Percentiles rank a stretch among this genome's conserved stretches.
Conservation (phyloP, 2,888 invertebrate species). For the Microctonus hyperodae region DNA sequence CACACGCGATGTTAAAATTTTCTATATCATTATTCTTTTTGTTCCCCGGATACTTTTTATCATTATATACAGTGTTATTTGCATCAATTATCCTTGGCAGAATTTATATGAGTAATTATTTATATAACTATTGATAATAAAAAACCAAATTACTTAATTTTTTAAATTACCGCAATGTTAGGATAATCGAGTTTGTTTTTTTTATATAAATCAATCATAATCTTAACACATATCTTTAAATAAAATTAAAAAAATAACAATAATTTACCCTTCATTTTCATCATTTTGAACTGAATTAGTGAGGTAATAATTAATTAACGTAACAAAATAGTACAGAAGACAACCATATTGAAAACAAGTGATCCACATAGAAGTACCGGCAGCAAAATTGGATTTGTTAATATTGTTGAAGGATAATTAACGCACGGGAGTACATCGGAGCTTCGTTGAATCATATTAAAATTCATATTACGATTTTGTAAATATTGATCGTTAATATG, state of each 20-base stretch:
- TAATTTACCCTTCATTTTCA: not conserved
- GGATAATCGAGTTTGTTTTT: too few relatives aligned
- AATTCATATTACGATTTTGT: slow-evolving; percentile 24
- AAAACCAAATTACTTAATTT: too few relatives aligned
- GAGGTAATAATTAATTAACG: slow-evolving; percentile 44
- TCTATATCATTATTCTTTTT: not conserved
- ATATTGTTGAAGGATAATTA: slow-evolving; percentile 36
- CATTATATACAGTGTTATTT: not conserved
- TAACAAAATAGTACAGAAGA: slow-evolving; percentile 53
- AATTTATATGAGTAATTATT: not conserved
- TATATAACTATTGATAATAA: not conserved
- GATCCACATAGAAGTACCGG: slow-evolving; percentile 54
- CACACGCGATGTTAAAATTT: slow-evolving; percentile 6
- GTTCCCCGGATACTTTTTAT: not conserved
- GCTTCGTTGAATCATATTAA: slow-evolving; percentile 21
- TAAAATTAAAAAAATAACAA: slow-evolving; percentile 9
- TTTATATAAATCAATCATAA: too few relatives aligned
- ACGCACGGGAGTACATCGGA: slow-evolving; percentile 22
- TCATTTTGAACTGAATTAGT: not conserved
- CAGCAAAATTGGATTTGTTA: slow-evolving; percentile 53
- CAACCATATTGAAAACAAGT: slow-evolving; percentile 54
- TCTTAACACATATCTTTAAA: not conserved
- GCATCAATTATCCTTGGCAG: not conserved
- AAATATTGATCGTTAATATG: slow-evolving; percentile 25
- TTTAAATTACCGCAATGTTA: too few relatives aligned